phyloP scores from a whole-genome alignment of 2,888 invertebrate species.

The Drosophila yooni region DNA sequence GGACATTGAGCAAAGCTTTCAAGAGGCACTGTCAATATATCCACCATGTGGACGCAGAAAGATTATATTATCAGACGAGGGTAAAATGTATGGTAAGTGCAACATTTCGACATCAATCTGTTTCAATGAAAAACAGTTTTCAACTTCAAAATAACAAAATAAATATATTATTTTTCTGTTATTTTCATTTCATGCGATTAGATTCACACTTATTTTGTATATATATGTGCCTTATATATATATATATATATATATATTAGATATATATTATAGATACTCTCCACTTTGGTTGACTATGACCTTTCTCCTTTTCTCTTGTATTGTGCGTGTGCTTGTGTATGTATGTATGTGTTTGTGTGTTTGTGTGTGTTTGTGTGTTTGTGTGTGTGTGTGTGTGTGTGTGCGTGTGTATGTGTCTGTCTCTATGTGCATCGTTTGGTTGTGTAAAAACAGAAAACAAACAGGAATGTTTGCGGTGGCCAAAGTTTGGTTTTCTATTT shows the following conservation, averaged over 20 bases:
- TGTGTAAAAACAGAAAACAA: constrained; percentile 50
- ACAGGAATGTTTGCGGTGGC: constrained; percentile 66
- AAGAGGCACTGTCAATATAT: constrained; percentile 99
- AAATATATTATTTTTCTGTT: neutral
- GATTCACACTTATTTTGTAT: neutral
- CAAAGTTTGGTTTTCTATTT: constrained; percentile 40
- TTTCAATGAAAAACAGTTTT: neutral
- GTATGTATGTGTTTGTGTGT: too few relatives aligned
- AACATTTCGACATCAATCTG: neutral
- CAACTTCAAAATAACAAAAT: neutral
- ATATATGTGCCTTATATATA: neutral
- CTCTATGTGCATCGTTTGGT: constrained; percentile 27
- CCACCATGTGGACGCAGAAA: constrained; percentile 99
- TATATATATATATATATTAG: neutral
- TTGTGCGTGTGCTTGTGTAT: neutral
- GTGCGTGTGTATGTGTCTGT: neutral
- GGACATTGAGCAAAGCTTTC: constrained; percentile 99
- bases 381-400: neutral
- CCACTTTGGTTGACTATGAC: constrained; percentile 31
- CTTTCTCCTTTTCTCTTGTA: neutral
- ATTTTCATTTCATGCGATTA: neutral
- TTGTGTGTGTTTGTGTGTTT: neutral
- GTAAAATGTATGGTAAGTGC: constrained; percentile 99
- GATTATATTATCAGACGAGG: constrained; percentile 99
- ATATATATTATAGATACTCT: constrained; percentile 3